These are phyloP conservation scores for Drosophila subpulchrella DNA, from an alignment of 1,140 invertebrate genomes.

Conservation along the genomic window DNA sequence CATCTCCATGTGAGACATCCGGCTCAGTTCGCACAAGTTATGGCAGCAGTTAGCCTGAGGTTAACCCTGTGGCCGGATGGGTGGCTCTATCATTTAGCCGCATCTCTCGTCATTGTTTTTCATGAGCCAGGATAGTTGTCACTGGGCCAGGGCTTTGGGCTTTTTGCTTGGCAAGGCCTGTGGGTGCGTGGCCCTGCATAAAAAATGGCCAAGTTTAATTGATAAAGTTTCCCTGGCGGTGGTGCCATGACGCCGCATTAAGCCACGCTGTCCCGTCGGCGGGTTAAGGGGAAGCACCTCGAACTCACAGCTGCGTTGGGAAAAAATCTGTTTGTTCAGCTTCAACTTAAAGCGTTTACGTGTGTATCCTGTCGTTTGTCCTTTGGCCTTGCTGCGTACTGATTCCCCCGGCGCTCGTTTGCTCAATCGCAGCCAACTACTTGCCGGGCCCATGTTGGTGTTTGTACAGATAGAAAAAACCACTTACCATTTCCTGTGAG, in stretches of 20 bases:
- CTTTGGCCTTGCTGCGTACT: slow-evolving; percentile 54
- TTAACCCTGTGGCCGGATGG: slow-evolving; percentile 24
- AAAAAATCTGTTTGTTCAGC: slow-evolving; percentile 80
- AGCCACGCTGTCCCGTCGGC: slow-evolving; percentile 27
- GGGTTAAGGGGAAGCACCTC: slow-evolving; percentile 4
- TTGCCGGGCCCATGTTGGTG: slow-evolving; percentile 24
- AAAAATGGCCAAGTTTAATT: slow-evolving; percentile 79
- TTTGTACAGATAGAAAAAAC: slow-evolving; percentile 7
- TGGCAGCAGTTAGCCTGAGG: slow-evolving; percentile 44
- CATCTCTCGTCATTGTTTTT: slow-evolving; percentile 55
- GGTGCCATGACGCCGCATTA: slow-evolving; percentile 78
- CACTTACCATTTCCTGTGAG: background rate
- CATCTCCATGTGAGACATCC: slow-evolving; percentile 31
- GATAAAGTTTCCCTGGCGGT: slow-evolving; percentile 77
- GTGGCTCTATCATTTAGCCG: slow-evolving; percentile 41
- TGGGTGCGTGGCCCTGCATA: slow-evolving; percentile 64
- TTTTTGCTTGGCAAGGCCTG: slow-evolving; percentile 28
- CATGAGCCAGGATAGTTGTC: slow-evolving; percentile 33
- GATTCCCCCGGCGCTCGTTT: slow-evolving; percentile 76
- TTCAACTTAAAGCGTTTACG: slow-evolving; percentile 72
- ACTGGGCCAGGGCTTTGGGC: slow-evolving; percentile 25
- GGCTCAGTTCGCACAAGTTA: slow-evolving; percentile 27
- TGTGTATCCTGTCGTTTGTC: slow-evolving; percentile 54
- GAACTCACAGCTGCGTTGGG: slow-evolving; percentile 38
- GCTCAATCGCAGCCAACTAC: slow-evolving; percentile 76